phyloP scores from a whole-genome alignment of 92 coral and sea anemone species.

The Porites rus region DNA sequence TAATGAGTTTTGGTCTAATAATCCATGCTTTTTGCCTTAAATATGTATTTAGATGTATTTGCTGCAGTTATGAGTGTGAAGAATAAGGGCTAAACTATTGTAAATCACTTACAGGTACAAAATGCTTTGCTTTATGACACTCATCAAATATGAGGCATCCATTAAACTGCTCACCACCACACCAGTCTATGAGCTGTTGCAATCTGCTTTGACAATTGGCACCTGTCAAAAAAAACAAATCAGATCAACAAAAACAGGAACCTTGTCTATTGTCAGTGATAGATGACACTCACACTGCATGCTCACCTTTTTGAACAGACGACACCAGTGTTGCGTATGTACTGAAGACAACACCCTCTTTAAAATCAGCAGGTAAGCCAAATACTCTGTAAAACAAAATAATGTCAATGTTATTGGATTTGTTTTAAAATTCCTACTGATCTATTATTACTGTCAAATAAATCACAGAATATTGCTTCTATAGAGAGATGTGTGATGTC shows the following conservation, averaged over 20 bases:
- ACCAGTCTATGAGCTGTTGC: constrained; percentile 98
- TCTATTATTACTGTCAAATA: too few relatives aligned
- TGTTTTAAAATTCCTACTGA: too few relatives aligned
- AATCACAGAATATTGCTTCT: too few relatives aligned
- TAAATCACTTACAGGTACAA: constrained; percentile 85
- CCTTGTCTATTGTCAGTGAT: too few relatives aligned
- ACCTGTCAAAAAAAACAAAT: not conserved
- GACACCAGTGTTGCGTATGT: too few relatives aligned
- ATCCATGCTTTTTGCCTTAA: too few relatives aligned
- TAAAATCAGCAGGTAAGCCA: constrained; percentile 94
- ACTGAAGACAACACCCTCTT: constrained; percentile 96
- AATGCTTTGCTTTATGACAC: constrained; percentile 98
- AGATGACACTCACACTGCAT: not conserved
- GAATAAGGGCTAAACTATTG: not conserved
- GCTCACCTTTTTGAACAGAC: constrained; percentile 75
- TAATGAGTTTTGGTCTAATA: too few relatives aligned
- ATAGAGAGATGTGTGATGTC: too few relatives aligned
- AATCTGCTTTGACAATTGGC: constrained; percentile 84
- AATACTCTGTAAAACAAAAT: constrained; percentile 74
- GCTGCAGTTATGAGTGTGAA: too few relatives aligned
- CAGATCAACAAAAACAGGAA: too few relatives aligned
- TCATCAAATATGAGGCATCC: constrained; percentile 98
- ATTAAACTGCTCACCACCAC: constrained; percentile 92
- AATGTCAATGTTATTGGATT: not conserved
- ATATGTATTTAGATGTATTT: too few relatives aligned